phyloP scores from a whole-genome alignment of 1,140 invertebrate species.

The Scaptomyza hsui region DNA sequence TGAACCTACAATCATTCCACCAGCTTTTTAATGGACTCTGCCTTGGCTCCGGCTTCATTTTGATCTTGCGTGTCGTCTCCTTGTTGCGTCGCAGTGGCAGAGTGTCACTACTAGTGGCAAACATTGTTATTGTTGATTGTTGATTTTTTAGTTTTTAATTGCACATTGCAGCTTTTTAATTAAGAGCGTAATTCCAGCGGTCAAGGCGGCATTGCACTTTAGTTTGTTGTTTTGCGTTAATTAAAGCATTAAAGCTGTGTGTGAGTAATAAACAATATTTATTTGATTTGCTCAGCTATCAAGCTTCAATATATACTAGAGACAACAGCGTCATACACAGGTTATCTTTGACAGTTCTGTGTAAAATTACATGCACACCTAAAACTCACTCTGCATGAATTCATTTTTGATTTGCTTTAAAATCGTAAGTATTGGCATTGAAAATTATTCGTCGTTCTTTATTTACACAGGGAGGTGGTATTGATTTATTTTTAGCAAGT shows the following conservation, averaged over 20 bases:
- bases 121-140: conserved; percentile 46
- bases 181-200: conserved; percentile 24
- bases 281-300: conserved; percentile 47
- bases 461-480: conserved; percentile 2
- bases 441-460: conserved; percentile 1
- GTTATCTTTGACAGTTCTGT: conserved; percentile 62
- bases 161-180: conserved; percentile 43
- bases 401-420: conserved; percentile 71
- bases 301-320: conserved; percentile 15
- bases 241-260: conserved; percentile 56
- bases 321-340: conserved; percentile 43
- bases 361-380: conserved; percentile 32
- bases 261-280: conserved; percentile 50
- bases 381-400: conserved; percentile 66
- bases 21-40: conserved; percentile 47
- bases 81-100: conserved; percentile 47
- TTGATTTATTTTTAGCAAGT: conserved; percentile 11
- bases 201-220: conserved; percentile 67
- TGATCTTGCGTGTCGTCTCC: conserved; percentile 38
- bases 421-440: conserved; percentile 55
- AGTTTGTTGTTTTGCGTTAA: conserved; percentile 44
- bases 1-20: conserved; percentile 76
- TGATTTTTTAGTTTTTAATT: conserved; percentile 43
- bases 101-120: conserved; percentile 59
- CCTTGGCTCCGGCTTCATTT: conserved; percentile 48